phyloP scores from a whole-genome alignment of 2,113 vertebrate genomes.

The Poeciliopsis retropinna region DNA sequence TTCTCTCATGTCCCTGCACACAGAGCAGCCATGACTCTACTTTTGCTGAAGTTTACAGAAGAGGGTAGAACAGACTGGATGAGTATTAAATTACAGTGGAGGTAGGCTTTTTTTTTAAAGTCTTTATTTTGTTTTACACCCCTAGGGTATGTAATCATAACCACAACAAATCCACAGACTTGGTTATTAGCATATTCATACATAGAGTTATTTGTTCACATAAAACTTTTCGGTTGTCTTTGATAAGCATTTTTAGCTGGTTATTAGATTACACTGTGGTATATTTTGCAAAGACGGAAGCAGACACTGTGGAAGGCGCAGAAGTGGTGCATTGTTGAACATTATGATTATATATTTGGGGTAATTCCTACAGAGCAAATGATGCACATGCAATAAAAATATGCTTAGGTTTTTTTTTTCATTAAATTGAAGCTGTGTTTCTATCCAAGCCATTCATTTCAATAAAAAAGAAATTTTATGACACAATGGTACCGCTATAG shows the following conservation, averaged over 20 bases:
- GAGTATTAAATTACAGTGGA: constrained; percentile 67
- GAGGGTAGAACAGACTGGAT: constrained; percentile 60
- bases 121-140: constrained; percentile 71
- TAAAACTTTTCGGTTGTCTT: constrained; percentile 66
- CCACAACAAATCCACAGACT: constrained; percentile 55
- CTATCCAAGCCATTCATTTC: neutral
- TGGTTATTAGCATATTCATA: constrained; percentile 72
- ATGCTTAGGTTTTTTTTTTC: neutral
- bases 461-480: constrained; percentile 7
- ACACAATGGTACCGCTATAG: neutral
- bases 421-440: constrained; percentile 1
- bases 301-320: neutral
- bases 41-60: constrained; percentile 60
- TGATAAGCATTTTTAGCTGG: constrained; percentile 66
- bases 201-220: constrained; percentile 65
- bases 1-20: constrained; percentile 73
- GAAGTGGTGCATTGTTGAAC: neutral
- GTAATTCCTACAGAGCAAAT: neutral
- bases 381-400: neutral
- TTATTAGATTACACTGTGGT: constrained; percentile 49
- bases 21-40: constrained; percentile 57
- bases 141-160: constrained; percentile 71
- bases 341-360: constrained; percentile 6
- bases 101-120: constrained; percentile 58
- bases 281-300: constrained; percentile 13